Evolutionary conservation across 2,797 vertebrate genomes (phyloP), one percentile per base, ranked within the genome.

Genomic region (Morus bassanus): DNA sequence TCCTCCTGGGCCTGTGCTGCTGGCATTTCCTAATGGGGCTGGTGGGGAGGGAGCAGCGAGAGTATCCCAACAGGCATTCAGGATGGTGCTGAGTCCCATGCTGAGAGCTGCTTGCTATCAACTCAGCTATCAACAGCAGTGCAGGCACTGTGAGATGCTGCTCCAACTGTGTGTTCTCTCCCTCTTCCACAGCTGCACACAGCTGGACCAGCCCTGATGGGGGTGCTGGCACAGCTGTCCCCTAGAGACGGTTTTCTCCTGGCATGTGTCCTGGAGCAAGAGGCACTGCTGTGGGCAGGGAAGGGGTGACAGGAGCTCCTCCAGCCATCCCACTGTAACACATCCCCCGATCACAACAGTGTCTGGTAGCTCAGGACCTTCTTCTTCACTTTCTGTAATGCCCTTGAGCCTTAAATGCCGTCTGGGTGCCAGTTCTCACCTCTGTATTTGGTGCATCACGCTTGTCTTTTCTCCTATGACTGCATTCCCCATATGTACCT

Each of bases 401-500:
- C 45, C 23, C 61, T 46, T 3, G 7, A 67, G 69, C 69, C 39
- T 45, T 28, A 13, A 43, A 19, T 4, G 10, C 23, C 2, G 0
- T 1, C 60, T 21, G 37, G n/a, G 41, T 30, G 24, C 39, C 24
- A 5, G 4, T 46, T 63, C 30, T 63, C 48, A 28, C 54, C 63
- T 77, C 73, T 61, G 23, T 15, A 6, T n/a, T 28, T 37, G 24
- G 56, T 46, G 21, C 60, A 13, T 74, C n/a, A 18, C 5, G 1
- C 24, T n/a, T 16, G 13, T 16, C 39, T 45, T 50, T 76, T 35
- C 37, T 51, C 46, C 14, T 28, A 31, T 0, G 0, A 5, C 37
- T 2, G 2, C 3, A 3, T 65, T 24, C 35, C 31, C 35, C 7
- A 2, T n/a, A 50, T 24, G 1, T 28, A 57, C 30, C 13, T 50